Evolutionary conservation across 2,113 vertebrate species (phyloP).

Genomic region (Cricetomys ansorgei): DNA sequence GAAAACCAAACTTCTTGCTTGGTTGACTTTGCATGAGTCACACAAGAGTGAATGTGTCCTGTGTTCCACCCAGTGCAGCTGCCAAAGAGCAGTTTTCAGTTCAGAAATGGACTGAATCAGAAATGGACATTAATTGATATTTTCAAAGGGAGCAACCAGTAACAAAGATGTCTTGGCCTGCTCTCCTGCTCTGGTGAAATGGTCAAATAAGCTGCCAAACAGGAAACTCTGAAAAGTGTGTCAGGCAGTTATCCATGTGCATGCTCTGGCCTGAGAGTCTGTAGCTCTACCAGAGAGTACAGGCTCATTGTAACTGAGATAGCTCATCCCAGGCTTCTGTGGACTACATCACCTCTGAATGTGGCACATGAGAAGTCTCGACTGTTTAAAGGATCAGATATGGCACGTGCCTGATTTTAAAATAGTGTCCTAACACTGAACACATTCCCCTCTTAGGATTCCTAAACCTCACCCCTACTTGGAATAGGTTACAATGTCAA

Average conservation of each 20-base stretch:
- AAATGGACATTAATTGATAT: neutral
- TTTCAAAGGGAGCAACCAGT: neutral
- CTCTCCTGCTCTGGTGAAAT: neutral
- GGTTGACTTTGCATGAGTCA: neutral
- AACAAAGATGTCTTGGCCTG: neutral
- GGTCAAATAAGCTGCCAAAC: slow-evolving; percentile 4
- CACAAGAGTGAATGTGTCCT: neutral
- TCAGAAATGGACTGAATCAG: too few relatives aligned
- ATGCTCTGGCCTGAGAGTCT: too few relatives aligned
- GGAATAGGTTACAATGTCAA: neutral
- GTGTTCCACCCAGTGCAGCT: neutral
- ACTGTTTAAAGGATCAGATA: neutral
- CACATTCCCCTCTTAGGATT: neutral
- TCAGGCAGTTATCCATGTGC: neutral
- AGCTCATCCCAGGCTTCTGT: neutral
- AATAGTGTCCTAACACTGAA: neutral
- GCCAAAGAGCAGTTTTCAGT: neutral
- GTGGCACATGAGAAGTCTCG: neutral
- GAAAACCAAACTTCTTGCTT: slow-evolving; percentile 28
- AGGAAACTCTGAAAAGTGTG: neutral
- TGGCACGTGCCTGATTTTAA: slow-evolving; percentile 20
- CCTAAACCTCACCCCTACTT: neutral
- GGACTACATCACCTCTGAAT: neutral
- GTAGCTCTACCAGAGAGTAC: neutral
- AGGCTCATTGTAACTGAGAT: neutral